Evolutionary conservation across 2,113 vertebrate genomes (phyloP).

Genomic region (Charadrius vociferus): DNA sequence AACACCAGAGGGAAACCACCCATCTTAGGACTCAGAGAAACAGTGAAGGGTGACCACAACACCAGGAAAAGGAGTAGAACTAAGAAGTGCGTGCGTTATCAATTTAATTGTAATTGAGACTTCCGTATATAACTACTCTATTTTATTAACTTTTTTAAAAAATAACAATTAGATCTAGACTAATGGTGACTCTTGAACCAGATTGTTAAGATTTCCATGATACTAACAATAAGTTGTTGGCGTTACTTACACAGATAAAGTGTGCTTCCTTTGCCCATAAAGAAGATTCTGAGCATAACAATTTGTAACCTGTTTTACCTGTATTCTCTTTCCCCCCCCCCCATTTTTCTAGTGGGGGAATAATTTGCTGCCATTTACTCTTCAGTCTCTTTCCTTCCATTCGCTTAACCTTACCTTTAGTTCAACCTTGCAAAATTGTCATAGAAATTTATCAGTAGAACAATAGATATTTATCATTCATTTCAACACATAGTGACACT

Average conservation of each 20-base stretch:
- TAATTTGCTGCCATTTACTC: background rate
- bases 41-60: background rate
- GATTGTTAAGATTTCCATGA: background rate
- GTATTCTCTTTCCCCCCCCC: background rate
- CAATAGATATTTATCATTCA: background rate
- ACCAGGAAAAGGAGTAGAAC: background rate
- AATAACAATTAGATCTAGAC: background rate
- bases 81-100: background rate
- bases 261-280: background rate
- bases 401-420: background rate
- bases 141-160: background rate
- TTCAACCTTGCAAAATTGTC: conserved; percentile 3
- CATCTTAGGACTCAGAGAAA: background rate
- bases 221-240: background rate
- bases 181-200: background rate
- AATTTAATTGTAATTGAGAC: background rate
- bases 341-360: background rate
- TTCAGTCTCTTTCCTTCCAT: background rate
- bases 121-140: background rate
- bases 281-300: background rate
- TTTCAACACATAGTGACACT: background rate
- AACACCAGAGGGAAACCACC: background rate
- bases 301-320: background rate
- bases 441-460: background rate
- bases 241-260: background rate